Evolutionary conservation across 2,113 vertebrate species (phyloP).

Genomic region (Corythoichthys haematopterus): DNA sequence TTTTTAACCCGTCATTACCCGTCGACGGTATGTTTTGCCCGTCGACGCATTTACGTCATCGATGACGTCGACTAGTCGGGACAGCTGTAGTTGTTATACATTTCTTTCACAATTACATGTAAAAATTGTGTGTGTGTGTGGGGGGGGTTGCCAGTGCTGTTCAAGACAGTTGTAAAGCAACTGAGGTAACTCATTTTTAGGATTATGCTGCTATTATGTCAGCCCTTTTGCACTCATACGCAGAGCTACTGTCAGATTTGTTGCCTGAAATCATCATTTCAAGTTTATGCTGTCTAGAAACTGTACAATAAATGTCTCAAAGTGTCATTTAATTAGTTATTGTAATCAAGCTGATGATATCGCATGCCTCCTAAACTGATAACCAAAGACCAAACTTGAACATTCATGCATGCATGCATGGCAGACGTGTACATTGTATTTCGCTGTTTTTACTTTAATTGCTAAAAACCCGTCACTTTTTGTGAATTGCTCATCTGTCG

Average conservation of each 20-base stretch:
- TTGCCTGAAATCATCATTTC: not conserved
- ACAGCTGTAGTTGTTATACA: no score
- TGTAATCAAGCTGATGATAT: not conserved
- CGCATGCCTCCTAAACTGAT: not conserved
- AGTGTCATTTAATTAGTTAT: conserved; percentile 1
- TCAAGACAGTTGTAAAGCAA: not conserved
- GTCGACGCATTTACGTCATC: no score
- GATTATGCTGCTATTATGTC: not conserved
- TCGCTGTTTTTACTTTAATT: not conserved
- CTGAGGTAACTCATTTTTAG: not conserved
- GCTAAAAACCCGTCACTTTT: conserved; percentile 40
- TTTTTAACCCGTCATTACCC: no score
- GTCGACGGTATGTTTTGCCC: no score
- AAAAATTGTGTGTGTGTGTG: not conserved
- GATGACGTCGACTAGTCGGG: no score
- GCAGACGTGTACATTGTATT: not conserved
- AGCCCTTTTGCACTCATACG: not conserved
- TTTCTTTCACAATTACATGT: not conserved
- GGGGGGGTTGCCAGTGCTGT: not conserved
- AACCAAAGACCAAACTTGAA: not conserved
- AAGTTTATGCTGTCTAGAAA: not conserved
- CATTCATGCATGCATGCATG: not conserved
- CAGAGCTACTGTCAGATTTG: not conserved
- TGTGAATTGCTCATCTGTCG: conserved; percentile 25
- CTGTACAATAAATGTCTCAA: not conserved